Base-by-base conservation (phyloP, 1,140 invertebrate species). In the Cotesia chilonis region DNA sequence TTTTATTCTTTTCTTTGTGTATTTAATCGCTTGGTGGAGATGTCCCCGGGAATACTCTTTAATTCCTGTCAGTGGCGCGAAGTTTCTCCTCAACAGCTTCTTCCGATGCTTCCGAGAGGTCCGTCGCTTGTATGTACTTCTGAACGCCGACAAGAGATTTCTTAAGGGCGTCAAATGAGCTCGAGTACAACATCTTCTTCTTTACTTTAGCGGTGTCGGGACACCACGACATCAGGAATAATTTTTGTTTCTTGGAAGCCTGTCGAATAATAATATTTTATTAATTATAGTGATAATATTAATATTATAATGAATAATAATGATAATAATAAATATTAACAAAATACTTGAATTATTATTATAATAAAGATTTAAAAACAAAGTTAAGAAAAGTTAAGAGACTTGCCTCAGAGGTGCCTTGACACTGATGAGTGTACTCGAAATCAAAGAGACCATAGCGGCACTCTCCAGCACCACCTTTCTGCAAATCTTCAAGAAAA, bases 131-230 rank as follows among this genome's bases (percentile, higher is more conserved):
- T 86, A 98, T 95, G 89, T 97, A 97, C 89, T 97, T 97, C 88
- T 96, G 95, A 79, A 98, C 94, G 81, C 97, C 97, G 74, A 96
- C 94, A 81, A 98, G 89, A 73, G 96, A 95, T 85, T 97, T 96
- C 89, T 97, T 98, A 79, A 98, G 89, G 78, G 96, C 96, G 87
- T 97, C 96, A 83, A 98, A 98, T 81, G 95, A 97, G 90, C 95
- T 93, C 76, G 97, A 97, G 89, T 98, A 98, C 90, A 98, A 93
- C 96, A 98, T 98, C 93, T 98, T 98, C 94, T 98, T 97, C 91
- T 98, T 98, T 72, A 98, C 94, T 88, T 96, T 96, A 80, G 96
- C 96, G 84, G 94, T 96, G 87, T 98, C 96, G 37, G 97, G 97
- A 90, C 96, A 98, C 95, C 95, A 97, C 81, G 94, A 96, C 95